A percentile compares a stretch with the other conserved stretches of the same genome.
phyloP scores from a whole-genome alignment of 2,797 vertebrate species.

The Acrossocheilus wenchowensis region DNA sequence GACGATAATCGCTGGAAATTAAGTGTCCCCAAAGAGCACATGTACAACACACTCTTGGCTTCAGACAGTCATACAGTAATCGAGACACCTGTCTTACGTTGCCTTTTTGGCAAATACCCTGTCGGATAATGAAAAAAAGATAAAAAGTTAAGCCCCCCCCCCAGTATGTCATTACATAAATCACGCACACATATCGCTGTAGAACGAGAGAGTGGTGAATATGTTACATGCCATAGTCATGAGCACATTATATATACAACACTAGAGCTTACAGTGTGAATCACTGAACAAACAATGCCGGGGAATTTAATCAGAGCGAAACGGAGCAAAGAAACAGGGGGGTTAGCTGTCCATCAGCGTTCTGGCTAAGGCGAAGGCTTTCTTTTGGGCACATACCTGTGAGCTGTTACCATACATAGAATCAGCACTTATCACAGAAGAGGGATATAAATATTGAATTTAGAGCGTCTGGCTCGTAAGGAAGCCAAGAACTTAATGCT shows the following conservation, averaged over 20 bases:
- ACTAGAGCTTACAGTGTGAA: conserved; percentile 64
- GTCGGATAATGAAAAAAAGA: conserved; percentile 28
- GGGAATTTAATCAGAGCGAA: conserved; percentile 69
- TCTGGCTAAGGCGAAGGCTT: conserved; percentile 67
- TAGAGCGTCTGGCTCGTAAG: conserved; percentile 72
- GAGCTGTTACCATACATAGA: conserved; percentile 79
- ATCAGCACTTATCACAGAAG: conserved; percentile 68
- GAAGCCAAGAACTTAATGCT: conserved; percentile 72
- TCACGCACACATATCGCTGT: conserved; percentile 44
- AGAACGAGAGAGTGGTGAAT: conserved; percentile 39
- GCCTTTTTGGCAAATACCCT: conserved; percentile 36
- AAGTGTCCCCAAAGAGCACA: background rate
- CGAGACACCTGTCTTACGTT: conserved; percentile 43
- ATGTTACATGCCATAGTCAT: conserved; percentile 71
- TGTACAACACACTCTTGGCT: background rate
- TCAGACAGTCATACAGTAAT: background rate
- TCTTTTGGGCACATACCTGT: conserved; percentile 71
- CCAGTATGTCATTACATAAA: conserved; percentile 33
- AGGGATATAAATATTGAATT: conserved; percentile 72
- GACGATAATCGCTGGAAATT: no score
- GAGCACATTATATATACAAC: conserved; percentile 61
- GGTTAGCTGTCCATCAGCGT: conserved; percentile 67
- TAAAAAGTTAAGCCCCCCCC: conserved; percentile 29
- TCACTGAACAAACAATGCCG: conserved; percentile 67
- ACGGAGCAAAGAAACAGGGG: conserved; percentile 49